These are phyloP conservation scores for Thunnus maccoyii DNA, from an alignment of 2,113 vertebrate species.

Conservation along the genomic window DNA sequence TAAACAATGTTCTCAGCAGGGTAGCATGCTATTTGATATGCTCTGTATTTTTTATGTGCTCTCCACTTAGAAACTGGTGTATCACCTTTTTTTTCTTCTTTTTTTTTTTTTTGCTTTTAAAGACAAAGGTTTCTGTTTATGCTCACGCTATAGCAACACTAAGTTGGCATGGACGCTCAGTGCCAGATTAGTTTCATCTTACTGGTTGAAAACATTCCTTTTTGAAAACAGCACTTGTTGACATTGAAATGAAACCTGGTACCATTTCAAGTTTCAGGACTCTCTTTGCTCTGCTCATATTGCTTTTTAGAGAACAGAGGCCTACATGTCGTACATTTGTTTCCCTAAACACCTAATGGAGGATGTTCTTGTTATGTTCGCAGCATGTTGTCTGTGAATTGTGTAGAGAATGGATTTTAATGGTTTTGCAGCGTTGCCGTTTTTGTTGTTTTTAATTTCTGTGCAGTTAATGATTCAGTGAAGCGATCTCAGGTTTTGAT, in stretches of 20 bases:
- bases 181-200: conserved; percentile 60
- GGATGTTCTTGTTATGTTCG: conserved; percentile 17
- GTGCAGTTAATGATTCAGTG: neutral
- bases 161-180: conserved; percentile 36
- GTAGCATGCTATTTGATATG: conserved; percentile 54
- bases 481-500: neutral
- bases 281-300: neutral
- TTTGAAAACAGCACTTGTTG: conserved; percentile 40
- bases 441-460: neutral
- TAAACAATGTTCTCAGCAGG: conserved; percentile 56
- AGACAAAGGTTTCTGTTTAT: conserved; percentile 78
- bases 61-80: conserved; percentile 58
- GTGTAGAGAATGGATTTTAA: neutral
- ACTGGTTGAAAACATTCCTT: conserved; percentile 37
- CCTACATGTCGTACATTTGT: neutral
- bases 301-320: conserved; percentile 1
- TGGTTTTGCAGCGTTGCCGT: neutral
- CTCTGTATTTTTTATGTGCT: conserved; percentile 57
- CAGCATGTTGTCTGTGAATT: neutral
- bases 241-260: conserved; percentile 47
- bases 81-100: conserved; percentile 45
- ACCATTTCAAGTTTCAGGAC: conserved; percentile 27
- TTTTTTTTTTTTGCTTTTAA: conserved; percentile 28
- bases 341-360: neutral
- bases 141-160: conserved; percentile 59